phyloP scores from a whole-genome alignment of 1,140 invertebrate species.

The Cotesia glomerata region DNA sequence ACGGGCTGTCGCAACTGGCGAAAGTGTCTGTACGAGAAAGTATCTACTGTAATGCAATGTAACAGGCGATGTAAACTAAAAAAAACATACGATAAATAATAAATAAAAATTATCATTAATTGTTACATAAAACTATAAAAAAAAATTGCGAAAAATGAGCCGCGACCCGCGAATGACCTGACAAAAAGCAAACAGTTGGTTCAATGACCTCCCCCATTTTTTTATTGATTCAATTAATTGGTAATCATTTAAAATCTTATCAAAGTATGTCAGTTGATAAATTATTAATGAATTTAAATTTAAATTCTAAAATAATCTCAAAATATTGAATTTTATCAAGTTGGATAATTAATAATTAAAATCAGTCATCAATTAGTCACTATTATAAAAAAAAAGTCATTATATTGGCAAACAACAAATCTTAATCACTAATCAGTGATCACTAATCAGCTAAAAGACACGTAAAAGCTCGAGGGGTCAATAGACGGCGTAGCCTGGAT shows the following conservation, averaged over 20 bases:
- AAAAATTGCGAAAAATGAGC: constrained; percentile 10
- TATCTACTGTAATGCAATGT: constrained; percentile 31
- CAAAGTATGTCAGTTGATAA: too few relatives aligned
- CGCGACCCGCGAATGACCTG: constrained; percentile 25
- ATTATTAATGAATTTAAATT: too few relatives aligned
- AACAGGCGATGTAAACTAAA: not conserved
- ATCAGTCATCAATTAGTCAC: too few relatives aligned
- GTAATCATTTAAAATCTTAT: not conserved
- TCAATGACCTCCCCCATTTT: constrained; percentile 19
- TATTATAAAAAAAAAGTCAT: not conserved
- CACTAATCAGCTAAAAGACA: not conserved
- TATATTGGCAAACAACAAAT: too few relatives aligned
- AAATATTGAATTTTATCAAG: too few relatives aligned
- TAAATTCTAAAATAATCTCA: too few relatives aligned
- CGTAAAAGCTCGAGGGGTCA: constrained; percentile 47
- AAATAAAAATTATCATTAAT: not conserved
- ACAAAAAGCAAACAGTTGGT: too few relatives aligned
- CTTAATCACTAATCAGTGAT: not conserved
- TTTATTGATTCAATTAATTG: not conserved
- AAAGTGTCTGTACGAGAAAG: constrained; percentile 60
- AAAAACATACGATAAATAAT: not conserved
- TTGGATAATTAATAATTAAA: too few relatives aligned
- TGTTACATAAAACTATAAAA: not conserved
- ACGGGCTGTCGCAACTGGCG: constrained; percentile 55
- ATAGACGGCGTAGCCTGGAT: constrained; percentile 52